Conservation (phyloP, 1,140 invertebrate genomes). For the Leptonema lineaticorne region DNA sequence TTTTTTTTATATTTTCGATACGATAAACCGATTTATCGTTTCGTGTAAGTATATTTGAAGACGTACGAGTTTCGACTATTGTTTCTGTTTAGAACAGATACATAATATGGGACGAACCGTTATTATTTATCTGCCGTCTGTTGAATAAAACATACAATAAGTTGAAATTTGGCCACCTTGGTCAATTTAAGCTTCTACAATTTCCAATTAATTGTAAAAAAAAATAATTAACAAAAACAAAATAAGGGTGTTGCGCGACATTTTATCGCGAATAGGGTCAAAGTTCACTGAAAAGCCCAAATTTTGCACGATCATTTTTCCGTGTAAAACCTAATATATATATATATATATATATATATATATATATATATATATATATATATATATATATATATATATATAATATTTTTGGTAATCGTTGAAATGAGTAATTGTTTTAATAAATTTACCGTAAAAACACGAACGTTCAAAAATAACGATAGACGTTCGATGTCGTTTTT, state of each 20-base stretch:
- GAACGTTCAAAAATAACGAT: no score
- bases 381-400: neutral
- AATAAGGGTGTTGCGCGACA: no score
- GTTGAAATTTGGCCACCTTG: neutral
- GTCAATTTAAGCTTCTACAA: no score
- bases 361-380: neutral
- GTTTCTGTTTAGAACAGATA: constrained; percentile 10
- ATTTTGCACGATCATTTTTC: no score
- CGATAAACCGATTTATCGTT: neutral
- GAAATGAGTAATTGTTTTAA: no score
- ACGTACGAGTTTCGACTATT: neutral
- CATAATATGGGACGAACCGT: constrained; percentile 12
- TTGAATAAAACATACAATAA: constrained; percentile 10
- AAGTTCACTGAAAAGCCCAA: no score
- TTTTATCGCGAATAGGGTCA: no score
- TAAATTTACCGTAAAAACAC: no score
- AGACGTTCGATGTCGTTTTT: no score
- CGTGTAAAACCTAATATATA: neutral
- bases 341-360: neutral
- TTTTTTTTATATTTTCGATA: neutral
- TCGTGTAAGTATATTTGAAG: neutral
- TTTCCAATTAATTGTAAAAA: no score
- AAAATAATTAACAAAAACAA: no score
- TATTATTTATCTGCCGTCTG: neutral
- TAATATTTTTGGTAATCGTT: no score